Base-by-base conservation (phyloP, 2,113 vertebrate species). In the Aepyceros melampus region DNA sequence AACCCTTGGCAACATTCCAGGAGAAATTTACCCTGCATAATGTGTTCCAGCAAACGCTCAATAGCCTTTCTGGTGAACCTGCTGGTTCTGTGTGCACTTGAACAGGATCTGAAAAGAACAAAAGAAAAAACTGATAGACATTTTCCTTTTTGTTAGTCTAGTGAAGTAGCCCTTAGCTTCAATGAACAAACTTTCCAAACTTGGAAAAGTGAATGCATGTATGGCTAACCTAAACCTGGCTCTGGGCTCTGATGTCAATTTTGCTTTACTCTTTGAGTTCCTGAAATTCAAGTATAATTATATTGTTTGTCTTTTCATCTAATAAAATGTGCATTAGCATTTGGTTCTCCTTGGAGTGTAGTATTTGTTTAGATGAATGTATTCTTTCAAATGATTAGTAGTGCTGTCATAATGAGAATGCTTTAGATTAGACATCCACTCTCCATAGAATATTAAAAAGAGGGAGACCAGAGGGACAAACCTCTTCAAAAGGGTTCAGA, bases 71-170 rank as follows among this genome's bases (percentile, higher is more conserved):
- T 96, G 95, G 92, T 97, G 97, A 98, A 97, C 98, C 82, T 97
- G 97, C 97, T 93, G 81, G 79, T 97, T 98, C 92, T 81, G 95
- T 74, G 89, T 83, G 91, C 97, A 97, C 97, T 98, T 81, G 67
- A 98, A 95, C 94, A 97, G 78, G 97, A 97, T 97, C 97, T 98
- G 95, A 96, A 98, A 96, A 98, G 96, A 97, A 98, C 96, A 98
- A 98, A 98, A 97, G 86, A 94, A 97, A 81, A 97, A 98, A 97
- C 89, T 93, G 94, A 95, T 49, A 97, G 94, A 76, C 93, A 85
- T 97, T 97, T 96, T 96, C 94, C 96, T 97, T 95, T 90, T 94
- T 78, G 58, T 82, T 91, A 96, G 76, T 92, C 95, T 98, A 45
- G 55, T 71, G 64, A 94, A 98, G 56, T 64, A 84, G 86, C 74